phyloP scores from a whole-genome alignment of 2,888 invertebrate genomes.

The Acleris literana region DNA sequence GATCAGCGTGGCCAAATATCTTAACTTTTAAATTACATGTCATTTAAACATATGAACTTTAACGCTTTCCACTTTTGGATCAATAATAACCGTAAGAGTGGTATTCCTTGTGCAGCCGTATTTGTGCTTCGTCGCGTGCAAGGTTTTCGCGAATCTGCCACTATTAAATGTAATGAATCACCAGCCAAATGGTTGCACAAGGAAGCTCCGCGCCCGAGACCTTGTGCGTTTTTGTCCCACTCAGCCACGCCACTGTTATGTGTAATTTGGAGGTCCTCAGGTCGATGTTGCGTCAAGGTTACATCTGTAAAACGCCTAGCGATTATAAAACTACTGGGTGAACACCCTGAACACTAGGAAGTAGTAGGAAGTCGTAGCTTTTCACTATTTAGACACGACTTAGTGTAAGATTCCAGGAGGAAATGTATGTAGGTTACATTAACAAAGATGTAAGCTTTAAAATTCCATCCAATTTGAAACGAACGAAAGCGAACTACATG shows the following conservation, averaged over 20 bases:
- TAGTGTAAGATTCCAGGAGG: conserved; percentile 6
- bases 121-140: conserved; percentile 11
- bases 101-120: conserved; percentile 28
- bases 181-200: conserved; percentile 58
- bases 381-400: conserved; percentile 22
- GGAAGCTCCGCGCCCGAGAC: conserved; percentile 59
- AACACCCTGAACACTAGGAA: conserved; percentile 36
- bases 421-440: background rate
- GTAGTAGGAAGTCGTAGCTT: conserved; percentile 26
- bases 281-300: conserved; percentile 70
- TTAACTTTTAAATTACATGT: background rate
- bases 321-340: conserved; percentile 35
- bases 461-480: conserved; percentile 25
- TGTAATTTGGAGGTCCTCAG: conserved; percentile 82
- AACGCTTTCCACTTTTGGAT: conserved; percentile 19
- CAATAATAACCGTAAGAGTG: conserved; percentile 3
- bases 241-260: conserved; percentile 77
- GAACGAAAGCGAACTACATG: conserved; percentile 7
- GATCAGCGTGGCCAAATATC: conserved; percentile 18
- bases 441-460: conserved; percentile 4
- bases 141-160: conserved; percentile 36
- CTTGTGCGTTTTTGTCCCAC: conserved; percentile 68
- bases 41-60: conserved; percentile 2
- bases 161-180: conserved; percentile 33
- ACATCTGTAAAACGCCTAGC: conserved; percentile 45